phyloP scores from a whole-genome alignment of 2,113 vertebrate genomes.

The Raja brachyura region DNA sequence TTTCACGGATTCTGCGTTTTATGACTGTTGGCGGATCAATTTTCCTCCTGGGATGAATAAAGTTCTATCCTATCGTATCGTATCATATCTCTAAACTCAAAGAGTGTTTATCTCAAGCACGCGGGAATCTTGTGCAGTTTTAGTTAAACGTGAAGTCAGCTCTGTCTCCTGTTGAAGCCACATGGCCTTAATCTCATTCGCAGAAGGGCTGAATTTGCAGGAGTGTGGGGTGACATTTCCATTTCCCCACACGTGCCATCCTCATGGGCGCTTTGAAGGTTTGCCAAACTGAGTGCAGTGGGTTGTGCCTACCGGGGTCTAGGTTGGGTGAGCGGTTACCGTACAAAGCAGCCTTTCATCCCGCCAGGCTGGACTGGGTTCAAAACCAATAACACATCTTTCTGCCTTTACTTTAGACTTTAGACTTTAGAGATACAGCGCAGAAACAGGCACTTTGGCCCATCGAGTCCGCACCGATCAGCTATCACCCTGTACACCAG shows the following conservation, averaged over 20 bases:
- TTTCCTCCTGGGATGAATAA: too few species aligned
- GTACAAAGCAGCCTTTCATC: not conserved
- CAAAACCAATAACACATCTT: not conserved
- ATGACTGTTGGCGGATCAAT: too few species aligned
- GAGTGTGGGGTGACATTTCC: not conserved
- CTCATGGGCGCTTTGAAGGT: not conserved
- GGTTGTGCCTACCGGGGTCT: not conserved
- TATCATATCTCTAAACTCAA: too few species aligned
- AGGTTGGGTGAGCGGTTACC: not conserved
- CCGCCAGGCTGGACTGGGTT: not conserved
- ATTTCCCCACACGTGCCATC: not conserved
- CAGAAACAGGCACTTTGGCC: too few species aligned
- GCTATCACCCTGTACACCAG: too few species aligned
- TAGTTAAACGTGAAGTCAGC: not conserved
- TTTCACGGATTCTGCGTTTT: too few species aligned
- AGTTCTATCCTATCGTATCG: too few species aligned
- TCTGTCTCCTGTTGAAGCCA: not conserved
- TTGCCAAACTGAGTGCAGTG: not conserved
- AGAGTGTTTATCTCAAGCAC: not conserved
- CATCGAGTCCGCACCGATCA: too few species aligned
- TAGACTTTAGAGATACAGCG: too few species aligned
- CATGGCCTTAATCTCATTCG: not conserved
- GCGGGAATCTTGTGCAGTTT: not conserved
- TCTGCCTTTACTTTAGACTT: not conserved
- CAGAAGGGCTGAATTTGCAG: not conserved